phyloP scores from a whole-genome alignment of 2,113 vertebrate genomes.

The Brachirus orientalis region DNA sequence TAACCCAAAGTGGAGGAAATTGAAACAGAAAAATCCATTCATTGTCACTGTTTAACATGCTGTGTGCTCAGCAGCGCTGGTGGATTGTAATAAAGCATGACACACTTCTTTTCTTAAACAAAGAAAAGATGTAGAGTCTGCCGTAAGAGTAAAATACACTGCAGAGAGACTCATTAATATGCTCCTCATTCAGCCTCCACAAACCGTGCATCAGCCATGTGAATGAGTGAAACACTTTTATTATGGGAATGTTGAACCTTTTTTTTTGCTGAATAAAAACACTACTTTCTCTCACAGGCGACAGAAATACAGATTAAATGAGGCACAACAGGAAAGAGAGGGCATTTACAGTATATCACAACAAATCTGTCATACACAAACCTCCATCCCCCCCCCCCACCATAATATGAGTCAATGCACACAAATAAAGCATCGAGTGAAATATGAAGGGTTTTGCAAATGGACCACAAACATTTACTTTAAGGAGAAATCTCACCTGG shows the following conservation, averaged over 20 bases:
- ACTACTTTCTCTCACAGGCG: constrained; percentile 82
- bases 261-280: no score
- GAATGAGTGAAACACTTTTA: constrained; percentile 82
- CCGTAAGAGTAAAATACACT: constrained; percentile 14
- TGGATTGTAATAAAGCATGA: constrained; percentile 36
- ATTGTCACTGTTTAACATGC: constrained; percentile 54
- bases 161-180: constrained; percentile 31
- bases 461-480: neutral
- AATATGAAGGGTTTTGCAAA: constrained; percentile 8
- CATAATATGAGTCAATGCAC: constrained; percentile 1
- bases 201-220: constrained; percentile 45
- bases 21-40: constrained; percentile 26
- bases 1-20: constrained; percentile 16
- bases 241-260: constrained; percentile 85
- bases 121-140: constrained; percentile 36
- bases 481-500: no score
- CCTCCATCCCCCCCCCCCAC: neutral
- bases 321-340: constrained; percentile 82
- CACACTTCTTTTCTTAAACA: neutral
- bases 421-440: constrained; percentile 1
- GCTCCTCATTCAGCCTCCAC: constrained; percentile 30
- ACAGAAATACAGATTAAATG: constrained; percentile 84
- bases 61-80: constrained; percentile 37
- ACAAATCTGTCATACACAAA: constrained; percentile 22
- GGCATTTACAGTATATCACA: no score